phyloP scores from a whole-genome alignment of 2,797 vertebrate species.

The Bucorvus abyssinicus region DNA sequence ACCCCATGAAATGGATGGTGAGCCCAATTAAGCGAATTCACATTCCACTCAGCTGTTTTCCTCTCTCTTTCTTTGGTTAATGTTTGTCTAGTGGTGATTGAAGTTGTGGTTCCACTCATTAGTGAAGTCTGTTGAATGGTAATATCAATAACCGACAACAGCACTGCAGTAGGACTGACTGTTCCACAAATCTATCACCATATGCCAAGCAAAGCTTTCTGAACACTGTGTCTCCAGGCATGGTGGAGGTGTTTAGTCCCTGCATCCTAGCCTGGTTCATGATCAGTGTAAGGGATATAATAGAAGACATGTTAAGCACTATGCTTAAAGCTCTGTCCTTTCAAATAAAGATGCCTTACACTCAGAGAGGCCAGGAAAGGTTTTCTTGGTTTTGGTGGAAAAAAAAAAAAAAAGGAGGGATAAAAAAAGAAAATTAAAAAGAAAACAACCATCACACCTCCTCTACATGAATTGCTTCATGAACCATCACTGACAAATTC shows the following conservation, averaged over 20 bases:
- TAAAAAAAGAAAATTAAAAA: not conserved
- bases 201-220: not conserved
- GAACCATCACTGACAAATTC: not conserved
- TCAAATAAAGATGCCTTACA: not conserved
- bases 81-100: not conserved
- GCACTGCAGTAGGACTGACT: not conserved
- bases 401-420: no score
- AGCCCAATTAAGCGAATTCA: not conserved
- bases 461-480: not conserved
- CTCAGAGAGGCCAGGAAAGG: not conserved
- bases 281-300: not conserved
- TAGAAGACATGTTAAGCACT: not conserved
- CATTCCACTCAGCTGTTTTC: not conserved
- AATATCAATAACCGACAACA: constrained; percentile 36
- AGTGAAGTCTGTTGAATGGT: constrained; percentile 12
- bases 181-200: constrained; percentile 3
- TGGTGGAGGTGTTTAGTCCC: not conserved
- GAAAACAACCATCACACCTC: accelerated
- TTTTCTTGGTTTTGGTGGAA: accelerated
- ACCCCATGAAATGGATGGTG: not conserved
- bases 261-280: not conserved
- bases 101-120: constrained; percentile 9
- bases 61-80: not conserved
- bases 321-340: not conserved
- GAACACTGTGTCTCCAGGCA: not conserved